Evolutionary conservation across 2,888 invertebrate species (phyloP), one percentile per base, ranked within the genome.

Genomic region (Ormyrus thymus): DNA sequence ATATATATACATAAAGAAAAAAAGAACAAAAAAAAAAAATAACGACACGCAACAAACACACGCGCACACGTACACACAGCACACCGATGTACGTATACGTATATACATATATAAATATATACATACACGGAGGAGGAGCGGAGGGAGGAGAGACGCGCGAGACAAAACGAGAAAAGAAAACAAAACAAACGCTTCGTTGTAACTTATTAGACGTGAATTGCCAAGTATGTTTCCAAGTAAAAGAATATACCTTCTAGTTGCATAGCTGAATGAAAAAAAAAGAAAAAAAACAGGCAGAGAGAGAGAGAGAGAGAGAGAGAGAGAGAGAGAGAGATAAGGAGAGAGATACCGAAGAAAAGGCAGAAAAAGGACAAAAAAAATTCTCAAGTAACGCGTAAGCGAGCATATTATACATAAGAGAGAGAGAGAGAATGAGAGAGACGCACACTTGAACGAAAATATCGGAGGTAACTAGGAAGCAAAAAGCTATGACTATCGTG

Each of bases 131-230:
- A 64, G 29, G 8, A 46, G 13, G 13, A 55, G 13, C 11, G 11
- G 53, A 11, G n/a, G 55, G 7, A 6, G 55, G 11, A 6, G 48
- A 79, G 29, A 29, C 29, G 29, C 81, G 83, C 82, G 83, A 83
- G 74, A 71, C 29, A 29, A 29, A 29, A 29, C 56, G 61, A 83
- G 82, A 83, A 82, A 83, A 43, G 80, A 82, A 83, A 83, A 72
- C 65, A 75, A 79, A 81, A 83, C 81, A 83, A 85, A 82, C 86
- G 89, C 89, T 89, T 89, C 85, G 87, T 89, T 89, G 87, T 88
- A 86, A 89, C 86, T 88, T 86, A 88, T 88, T 89, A 89, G 88
- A 89, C 88, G 88, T 89, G 86, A 89, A 87, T 86, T 89, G 89
- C 89, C 89, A 88, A 89, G 88, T 89, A 89, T 88, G 88, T 89